Percentiles rank a stretch among this genome's conserved stretches.
Conservation (phyloP, 2,113 vertebrate species). For the Callithrix jacchus region DNA sequence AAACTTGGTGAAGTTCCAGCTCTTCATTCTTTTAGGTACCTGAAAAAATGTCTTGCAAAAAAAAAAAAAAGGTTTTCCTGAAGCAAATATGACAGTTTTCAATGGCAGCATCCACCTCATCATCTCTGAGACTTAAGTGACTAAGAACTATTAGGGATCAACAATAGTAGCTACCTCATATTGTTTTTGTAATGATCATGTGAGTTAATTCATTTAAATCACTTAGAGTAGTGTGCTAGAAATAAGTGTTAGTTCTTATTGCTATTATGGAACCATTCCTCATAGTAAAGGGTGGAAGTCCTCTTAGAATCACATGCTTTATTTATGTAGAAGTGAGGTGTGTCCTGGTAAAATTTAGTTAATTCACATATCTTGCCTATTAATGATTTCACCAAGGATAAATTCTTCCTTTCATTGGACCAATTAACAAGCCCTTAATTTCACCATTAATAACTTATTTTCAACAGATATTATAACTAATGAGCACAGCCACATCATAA, state of each 20-base stretch:
- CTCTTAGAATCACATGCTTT: background rate
- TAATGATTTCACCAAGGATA: constrained; percentile 26
- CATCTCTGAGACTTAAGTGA: background rate
- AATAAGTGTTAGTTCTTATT: background rate
- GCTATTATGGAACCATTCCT: background rate
- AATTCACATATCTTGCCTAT: background rate
- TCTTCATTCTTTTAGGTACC: background rate
- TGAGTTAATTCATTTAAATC: background rate
- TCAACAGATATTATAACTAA: background rate
- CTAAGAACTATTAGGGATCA: background rate
- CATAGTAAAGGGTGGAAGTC: background rate
- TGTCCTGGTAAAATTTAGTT: background rate
- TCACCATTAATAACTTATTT: background rate
- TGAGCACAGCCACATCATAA: background rate
- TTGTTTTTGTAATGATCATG: background rate
- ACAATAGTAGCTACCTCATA: background rate
- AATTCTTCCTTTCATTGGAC: background rate
- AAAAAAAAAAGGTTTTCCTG: background rate
- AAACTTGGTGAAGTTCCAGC: background rate
- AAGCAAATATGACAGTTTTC: background rate
- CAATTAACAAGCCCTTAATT: background rate
- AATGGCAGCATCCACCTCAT: background rate
- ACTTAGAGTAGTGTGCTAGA: background rate
- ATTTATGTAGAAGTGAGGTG: background rate
- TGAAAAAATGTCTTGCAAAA: background rate